Evolutionary conservation across 2,113 vertebrate genomes (phyloP).

Genomic region (Speoplatyrhinus poulsoni): DNA sequence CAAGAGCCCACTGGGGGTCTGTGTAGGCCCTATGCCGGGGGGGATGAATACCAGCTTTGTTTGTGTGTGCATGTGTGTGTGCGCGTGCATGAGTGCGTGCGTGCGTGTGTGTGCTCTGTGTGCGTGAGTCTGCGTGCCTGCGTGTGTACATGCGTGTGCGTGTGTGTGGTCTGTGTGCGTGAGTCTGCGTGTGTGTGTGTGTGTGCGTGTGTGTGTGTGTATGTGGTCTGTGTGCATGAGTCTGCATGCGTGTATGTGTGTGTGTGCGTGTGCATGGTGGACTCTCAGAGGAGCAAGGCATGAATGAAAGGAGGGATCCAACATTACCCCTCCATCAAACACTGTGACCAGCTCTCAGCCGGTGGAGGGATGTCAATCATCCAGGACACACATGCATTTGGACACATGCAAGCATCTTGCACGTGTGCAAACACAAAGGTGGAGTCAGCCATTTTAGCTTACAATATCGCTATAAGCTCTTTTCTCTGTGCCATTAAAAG

Average conservation of each 20-base stretch:
- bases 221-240: too few species aligned
- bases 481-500: too few species aligned
- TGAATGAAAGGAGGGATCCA: slow-evolving; percentile 29
- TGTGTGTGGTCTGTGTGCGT: too few species aligned
- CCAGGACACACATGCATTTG: slow-evolving; percentile 41
- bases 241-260: too few species aligned
- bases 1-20: slow-evolving; percentile 1
- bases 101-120: not conserved
- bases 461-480: too few species aligned
- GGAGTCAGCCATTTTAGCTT: too few species aligned
- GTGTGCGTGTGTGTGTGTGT: too few species aligned
- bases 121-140: too few species aligned
- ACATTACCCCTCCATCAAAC: slow-evolving; percentile 45
- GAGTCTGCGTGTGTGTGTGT: too few species aligned
- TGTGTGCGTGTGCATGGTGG: not conserved
- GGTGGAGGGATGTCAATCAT: slow-evolving; percentile 63
- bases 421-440: too few species aligned
- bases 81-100: not conserved
- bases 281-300: slow-evolving; percentile 13
- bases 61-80: too few species aligned
- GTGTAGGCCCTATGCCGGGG: not conserved
- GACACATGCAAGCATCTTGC: slow-evolving; percentile 22
- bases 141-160: too few species aligned
- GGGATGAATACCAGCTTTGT: not conserved
- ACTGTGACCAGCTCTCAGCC: slow-evolving; percentile 39